Evolutionary conservation across 2,113 vertebrate genomes (phyloP).

Genomic region (Reinhardtius hippoglossoides): DNA sequence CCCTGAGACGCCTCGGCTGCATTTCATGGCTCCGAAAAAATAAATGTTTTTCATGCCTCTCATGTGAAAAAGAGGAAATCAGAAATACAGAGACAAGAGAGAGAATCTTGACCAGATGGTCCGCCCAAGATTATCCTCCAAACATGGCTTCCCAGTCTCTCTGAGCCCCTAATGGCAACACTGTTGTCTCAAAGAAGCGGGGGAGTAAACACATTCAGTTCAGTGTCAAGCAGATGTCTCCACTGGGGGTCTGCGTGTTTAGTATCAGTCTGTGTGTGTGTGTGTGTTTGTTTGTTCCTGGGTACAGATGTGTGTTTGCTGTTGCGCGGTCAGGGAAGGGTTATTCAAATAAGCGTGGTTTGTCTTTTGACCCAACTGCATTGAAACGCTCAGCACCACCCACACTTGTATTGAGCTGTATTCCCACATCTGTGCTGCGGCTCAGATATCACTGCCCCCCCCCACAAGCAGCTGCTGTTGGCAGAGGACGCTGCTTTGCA

Average conservation of each 20-base stretch:
- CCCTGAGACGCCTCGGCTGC: constrained; percentile 16
- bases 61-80: constrained; percentile 25
- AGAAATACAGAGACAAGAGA: constrained; percentile 48
- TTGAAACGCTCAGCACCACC: constrained; percentile 62
- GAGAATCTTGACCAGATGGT: constrained; percentile 75
- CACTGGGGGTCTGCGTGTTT: constrained; percentile 30
- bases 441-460: constrained; percentile 69
- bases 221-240: constrained; percentile 43
- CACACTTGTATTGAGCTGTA: constrained; percentile 58
- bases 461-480: constrained; percentile 61
- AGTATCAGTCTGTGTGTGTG: constrained; percentile 15
- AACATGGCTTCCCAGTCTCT: constrained; percentile 51
- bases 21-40: constrained; percentile 15
- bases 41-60: constrained; percentile 9
- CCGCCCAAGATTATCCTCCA: constrained; percentile 62
- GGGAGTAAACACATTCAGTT: constrained; percentile 38
- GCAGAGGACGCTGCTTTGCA: constrained; percentile 29
- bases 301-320: constrained; percentile 56
- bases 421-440: constrained; percentile 75
- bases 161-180: constrained; percentile 37
- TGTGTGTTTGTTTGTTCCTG: constrained; percentile 25
- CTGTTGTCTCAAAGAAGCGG: constrained; percentile 34
- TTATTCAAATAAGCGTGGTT: constrained; percentile 67
- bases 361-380: constrained; percentile 63
- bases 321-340: constrained; percentile 39